phyloP scores from a whole-genome alignment of 2,113 vertebrate genomes.

The Halcyon malimbica region DNA sequence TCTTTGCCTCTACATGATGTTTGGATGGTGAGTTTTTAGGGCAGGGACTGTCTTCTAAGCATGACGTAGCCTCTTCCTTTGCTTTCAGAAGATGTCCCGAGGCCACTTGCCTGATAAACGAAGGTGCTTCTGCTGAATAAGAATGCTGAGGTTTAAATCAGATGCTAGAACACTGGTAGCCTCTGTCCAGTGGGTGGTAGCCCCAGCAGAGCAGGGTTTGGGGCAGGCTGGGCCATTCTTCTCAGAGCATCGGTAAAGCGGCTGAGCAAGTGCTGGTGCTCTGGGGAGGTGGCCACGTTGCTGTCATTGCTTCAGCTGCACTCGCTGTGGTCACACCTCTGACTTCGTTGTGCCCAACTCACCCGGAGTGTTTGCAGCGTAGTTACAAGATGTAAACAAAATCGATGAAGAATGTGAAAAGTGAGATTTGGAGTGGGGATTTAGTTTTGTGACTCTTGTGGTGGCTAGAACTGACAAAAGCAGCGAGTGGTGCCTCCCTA shows the following conservation, averaged over 20 bases:
- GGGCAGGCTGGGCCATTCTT: background rate
- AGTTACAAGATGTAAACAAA: background rate
- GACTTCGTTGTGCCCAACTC: background rate
- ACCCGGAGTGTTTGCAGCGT: background rate
- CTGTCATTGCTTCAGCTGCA: background rate
- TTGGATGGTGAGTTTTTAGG: background rate
- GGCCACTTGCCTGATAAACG: background rate
- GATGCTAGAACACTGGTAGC: background rate
- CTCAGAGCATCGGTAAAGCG: background rate
- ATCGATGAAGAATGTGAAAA: background rate
- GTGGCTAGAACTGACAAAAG: background rate
- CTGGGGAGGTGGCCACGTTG: rapidly evolving
- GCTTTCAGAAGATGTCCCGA: background rate
- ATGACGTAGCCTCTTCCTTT: background rate
- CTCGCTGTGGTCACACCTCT: no score
- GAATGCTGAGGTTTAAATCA: background rate
- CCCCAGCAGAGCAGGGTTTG: rapidly evolving
- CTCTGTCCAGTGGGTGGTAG: rapidly evolving
- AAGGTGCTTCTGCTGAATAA: background rate
- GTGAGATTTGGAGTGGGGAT: background rate
- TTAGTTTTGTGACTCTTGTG: background rate
- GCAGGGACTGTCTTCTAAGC: background rate
- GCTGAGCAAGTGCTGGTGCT: background rate
- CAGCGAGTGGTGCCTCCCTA: background rate
- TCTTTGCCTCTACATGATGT: background rate